phyloP scores from a whole-genome alignment of 1,140 invertebrate genomes.

The Nasonia vitripennis region DNA sequence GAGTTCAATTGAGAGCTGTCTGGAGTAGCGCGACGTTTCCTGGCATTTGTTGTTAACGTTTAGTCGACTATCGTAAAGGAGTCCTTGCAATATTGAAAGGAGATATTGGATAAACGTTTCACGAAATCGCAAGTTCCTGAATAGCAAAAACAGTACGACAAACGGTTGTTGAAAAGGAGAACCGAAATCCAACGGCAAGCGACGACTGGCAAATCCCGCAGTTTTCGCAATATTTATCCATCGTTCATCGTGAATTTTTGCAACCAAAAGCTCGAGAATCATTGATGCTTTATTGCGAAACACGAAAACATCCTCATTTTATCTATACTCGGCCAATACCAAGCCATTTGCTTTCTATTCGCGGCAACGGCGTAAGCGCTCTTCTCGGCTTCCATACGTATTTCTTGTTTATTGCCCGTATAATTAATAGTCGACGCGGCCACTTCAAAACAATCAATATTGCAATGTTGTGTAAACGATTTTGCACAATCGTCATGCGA shows the following conservation, averaged over 20 bases:
- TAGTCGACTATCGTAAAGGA: neutral
- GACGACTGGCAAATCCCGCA: neutral
- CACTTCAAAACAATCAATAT: neutral
- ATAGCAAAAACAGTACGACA: too few relatives aligned
- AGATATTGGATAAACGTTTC: too few relatives aligned
- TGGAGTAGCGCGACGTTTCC: too few relatives aligned
- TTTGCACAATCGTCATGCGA: neutral
- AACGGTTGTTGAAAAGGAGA: neutral
- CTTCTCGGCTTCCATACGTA: neutral
- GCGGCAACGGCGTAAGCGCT: too few relatives aligned
- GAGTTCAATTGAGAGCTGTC: too few relatives aligned
- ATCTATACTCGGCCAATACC: neutral
- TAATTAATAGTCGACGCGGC: neutral
- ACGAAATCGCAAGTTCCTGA: too few relatives aligned
- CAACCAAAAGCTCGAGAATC: neutral
- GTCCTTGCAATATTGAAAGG: too few relatives aligned
- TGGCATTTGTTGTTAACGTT: neutral
- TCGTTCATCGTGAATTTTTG: neutral
- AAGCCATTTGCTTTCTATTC: neutral
- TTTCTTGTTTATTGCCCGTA: neutral
- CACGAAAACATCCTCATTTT: neutral
- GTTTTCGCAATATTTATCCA: neutral
- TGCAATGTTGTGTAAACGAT: neutral
- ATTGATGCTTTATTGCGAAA: neutral
- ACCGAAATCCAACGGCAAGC: neutral